These are phyloP conservation scores for Tenebrosternarchus preto DNA, from an alignment of 2,113 vertebrate genomes.

Conservation along the genomic window DNA sequence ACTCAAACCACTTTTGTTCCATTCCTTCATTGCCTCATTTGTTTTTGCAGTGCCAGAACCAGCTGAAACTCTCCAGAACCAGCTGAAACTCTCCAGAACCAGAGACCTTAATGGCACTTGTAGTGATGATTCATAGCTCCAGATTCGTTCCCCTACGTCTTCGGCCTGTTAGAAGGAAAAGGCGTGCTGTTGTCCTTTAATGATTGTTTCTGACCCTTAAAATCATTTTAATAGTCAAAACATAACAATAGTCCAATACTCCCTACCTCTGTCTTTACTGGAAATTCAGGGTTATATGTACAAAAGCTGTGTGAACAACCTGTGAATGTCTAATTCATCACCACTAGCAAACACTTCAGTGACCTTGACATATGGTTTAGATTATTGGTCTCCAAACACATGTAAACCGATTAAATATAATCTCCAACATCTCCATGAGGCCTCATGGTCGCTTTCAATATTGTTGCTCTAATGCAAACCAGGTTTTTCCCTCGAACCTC, in stretches of 20 bases:
- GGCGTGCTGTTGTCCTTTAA: not conserved
- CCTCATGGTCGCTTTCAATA: conserved; percentile 50
- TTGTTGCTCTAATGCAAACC: conserved; percentile 61
- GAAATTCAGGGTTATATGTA: conserved; percentile 21
- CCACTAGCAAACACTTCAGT: conserved; percentile 64
- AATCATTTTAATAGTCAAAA: too few relatives aligned
- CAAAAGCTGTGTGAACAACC: not conserved
- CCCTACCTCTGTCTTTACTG: too few relatives aligned
- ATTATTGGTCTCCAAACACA: conserved; percentile 65
- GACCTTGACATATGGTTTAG: conserved; percentile 64
- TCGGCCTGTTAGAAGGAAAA: not conserved
- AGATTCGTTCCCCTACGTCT: not conserved
- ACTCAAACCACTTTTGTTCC: conserved; percentile 29
- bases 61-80: not conserved
- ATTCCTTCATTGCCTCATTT: conserved; percentile 42
- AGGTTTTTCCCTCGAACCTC: conserved; percentile 63
- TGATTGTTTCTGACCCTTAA: too few relatives aligned
- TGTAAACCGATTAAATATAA: conserved; percentile 66
- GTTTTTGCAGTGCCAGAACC: not conserved
- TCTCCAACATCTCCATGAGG: conserved; percentile 47
- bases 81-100: not conserved
- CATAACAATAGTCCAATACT: too few relatives aligned
- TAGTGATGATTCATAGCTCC: not conserved
- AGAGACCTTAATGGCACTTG: not conserved
- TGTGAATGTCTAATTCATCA: conserved; percentile 44